These are phyloP conservation scores for Zoanthus sociatus DNA, from an alignment of 92 coral and sea anemone genomes.

Conservation along the genomic window DNA sequence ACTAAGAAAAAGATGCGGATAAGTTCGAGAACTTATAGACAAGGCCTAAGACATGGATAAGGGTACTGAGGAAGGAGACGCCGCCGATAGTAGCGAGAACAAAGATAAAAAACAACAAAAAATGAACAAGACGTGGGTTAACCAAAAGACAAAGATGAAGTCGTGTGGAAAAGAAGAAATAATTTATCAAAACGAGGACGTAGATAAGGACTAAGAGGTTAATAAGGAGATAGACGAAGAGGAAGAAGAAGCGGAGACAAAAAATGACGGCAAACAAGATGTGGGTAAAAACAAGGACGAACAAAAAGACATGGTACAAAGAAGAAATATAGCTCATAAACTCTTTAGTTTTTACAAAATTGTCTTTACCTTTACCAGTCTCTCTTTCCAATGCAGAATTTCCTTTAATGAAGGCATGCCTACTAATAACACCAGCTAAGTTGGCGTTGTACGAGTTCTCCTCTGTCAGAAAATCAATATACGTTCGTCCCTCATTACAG, in stretches of 20 bases:
- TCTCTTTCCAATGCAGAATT: constrained; percentile 33
- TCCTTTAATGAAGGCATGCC: constrained; percentile 85
- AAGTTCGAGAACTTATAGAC: too few species aligned
- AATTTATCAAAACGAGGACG: not conserved
- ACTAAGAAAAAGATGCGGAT: too few species aligned
- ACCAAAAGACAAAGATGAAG: too few species aligned
- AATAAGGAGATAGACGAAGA: not conserved
- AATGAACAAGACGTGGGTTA: too few species aligned
- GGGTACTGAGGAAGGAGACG: too few species aligned
- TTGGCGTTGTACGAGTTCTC: constrained; percentile 74
- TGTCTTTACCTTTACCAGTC: constrained; percentile 7
- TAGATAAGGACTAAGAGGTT: not conserved
- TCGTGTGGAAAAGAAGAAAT: too few species aligned
- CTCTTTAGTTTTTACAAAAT: not conserved
- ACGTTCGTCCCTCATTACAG: constrained; percentile 71
- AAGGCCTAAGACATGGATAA: too few species aligned
- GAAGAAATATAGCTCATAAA: not conserved
- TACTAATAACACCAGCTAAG: constrained; percentile 94
- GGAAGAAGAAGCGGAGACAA: not conserved
- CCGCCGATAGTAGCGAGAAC: too few species aligned
- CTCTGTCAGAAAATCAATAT: constrained; percentile 84
- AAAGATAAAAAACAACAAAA: too few species aligned
- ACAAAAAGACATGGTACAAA: not conserved
- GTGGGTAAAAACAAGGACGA: not conserved
- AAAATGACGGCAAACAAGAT: not conserved